Base-by-base conservation (phyloP, 1,140 invertebrate species). In the Piezodorus guildinii region DNA sequence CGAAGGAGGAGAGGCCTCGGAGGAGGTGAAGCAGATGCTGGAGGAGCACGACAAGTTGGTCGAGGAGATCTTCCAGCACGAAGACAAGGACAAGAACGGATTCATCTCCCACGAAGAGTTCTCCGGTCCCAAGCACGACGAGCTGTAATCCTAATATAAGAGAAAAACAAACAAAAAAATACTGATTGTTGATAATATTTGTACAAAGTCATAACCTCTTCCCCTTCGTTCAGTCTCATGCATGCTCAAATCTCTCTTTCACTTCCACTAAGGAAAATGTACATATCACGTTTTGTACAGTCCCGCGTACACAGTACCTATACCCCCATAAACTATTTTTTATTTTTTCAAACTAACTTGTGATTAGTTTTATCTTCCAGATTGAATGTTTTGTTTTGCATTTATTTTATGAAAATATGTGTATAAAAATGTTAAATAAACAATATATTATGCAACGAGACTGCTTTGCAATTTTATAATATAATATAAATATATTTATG, bases 71-170 rank as follows among this genome's bases (percentile, higher is more conserved):
- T 96, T 97, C 82, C 88, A 94, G 74, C 93, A 96, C 73, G 94
- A 97, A 77, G 92, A 96, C 73, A 90, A 90, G 74, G 91, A 96
- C 74, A 93, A 91, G 75, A 94, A 95, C 72, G 94, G 94, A 43
- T 93, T 85, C 77, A 97, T 97, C 69, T 94, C 91, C 61, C 88
- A 93, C 76, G 90, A 92, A 30, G 94, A 97, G 75, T 97, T 97
- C 79, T 93, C 88, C 23, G 94, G 93, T 9, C 94, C 94, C 17
- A 97, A 96, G 74, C 94, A 96, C 76, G 94, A 97, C 74, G 94
- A 97, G 77, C 83, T 97, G 71, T 96, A 87, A 87, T 45, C 43
- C 52, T 2, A 56, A 49, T 4, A 46, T n/a, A 46, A 3, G 3
- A 19, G n/a, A 54, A 19, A 19, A 54, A 17, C n/a, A n/a, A n/a